Conservation (phyloP, 2,797 vertebrate species). For the Epinephelus coioides region DNA sequence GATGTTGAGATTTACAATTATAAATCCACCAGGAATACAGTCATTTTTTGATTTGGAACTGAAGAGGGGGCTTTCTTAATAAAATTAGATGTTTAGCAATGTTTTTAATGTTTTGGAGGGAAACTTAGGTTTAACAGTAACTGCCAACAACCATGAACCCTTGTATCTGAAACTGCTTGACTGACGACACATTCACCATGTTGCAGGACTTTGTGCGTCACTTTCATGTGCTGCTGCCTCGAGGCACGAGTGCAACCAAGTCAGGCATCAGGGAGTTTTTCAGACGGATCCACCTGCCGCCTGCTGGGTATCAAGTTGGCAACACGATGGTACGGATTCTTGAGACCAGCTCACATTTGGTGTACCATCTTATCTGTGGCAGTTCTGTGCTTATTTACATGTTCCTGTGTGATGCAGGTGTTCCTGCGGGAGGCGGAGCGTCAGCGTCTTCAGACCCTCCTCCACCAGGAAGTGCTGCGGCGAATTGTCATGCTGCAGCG, state of each 20-base stretch:
- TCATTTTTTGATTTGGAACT: not conserved
- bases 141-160: too few species aligned
- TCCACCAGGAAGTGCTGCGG: slow-evolving; percentile 94
- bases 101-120: too few species aligned
- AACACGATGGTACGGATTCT: slow-evolving; percentile 90
- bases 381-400: not conserved
- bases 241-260: slow-evolving; percentile 87
- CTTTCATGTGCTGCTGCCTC: slow-evolving; percentile 94
- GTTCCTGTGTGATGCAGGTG: slow-evolving; percentile 81
- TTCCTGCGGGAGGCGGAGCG: slow-evolving; percentile 94
- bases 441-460: slow-evolving; percentile 91
- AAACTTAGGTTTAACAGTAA: too few species aligned
- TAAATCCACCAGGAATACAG: not conserved
- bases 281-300: slow-evolving; percentile 87
- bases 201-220: slow-evolving; percentile 94
- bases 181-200: not conserved
- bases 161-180: too few species aligned
- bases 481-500: slow-evolving; percentile 91
- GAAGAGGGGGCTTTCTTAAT: not conserved
- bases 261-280: slow-evolving; percentile 93
- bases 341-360: not conserved
- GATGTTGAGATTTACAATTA: slow-evolving; percentile 2
- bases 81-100: not conserved
- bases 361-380: not conserved
- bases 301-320: slow-evolving; percentile 95